Evolutionary conservation across 2,888 invertebrate species (phyloP).

Genomic region (Agrochola lychnidis): DNA sequence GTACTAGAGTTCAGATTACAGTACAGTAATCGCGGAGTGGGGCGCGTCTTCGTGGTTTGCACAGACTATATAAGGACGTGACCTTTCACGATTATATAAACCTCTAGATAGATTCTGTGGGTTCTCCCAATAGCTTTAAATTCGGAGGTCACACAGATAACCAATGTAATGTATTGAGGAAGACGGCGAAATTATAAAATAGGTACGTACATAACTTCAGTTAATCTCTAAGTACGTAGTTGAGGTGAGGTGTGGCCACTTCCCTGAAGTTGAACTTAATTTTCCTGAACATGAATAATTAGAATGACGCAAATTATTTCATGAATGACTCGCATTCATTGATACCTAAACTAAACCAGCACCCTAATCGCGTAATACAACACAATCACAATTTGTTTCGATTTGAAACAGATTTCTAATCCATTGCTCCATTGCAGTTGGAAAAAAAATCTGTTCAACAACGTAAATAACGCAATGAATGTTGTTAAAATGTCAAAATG

Average conservation of each 20-base stretch:
- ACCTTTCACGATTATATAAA: not conserved
- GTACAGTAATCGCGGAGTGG: too few relatives aligned
- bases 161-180: not conserved
- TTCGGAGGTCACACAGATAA: slow-evolving; percentile 1
- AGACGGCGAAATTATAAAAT: not conserved
- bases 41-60: too few relatives aligned
- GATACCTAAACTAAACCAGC: not conserved
- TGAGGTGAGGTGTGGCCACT: not conserved
- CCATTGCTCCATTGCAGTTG: too few relatives aligned
- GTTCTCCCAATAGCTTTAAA: not conserved
- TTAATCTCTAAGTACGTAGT: not conserved
- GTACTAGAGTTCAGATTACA: too few relatives aligned
- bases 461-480: too few relatives aligned
- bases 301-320: not conserved
- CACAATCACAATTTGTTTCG: too few relatives aligned
- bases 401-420: too few relatives aligned
- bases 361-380: too few relatives aligned
- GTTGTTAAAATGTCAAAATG: too few relatives aligned
- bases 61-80: too few relatives aligned
- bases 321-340: not conserved
- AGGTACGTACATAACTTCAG: not conserved
- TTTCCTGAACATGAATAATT: not conserved
- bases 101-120: not conserved
- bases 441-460: too few relatives aligned
- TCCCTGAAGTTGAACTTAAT: not conserved